phyloP scores from a whole-genome alignment of 1,140 invertebrate genomes.

The Tetragonula clypearis region DNA sequence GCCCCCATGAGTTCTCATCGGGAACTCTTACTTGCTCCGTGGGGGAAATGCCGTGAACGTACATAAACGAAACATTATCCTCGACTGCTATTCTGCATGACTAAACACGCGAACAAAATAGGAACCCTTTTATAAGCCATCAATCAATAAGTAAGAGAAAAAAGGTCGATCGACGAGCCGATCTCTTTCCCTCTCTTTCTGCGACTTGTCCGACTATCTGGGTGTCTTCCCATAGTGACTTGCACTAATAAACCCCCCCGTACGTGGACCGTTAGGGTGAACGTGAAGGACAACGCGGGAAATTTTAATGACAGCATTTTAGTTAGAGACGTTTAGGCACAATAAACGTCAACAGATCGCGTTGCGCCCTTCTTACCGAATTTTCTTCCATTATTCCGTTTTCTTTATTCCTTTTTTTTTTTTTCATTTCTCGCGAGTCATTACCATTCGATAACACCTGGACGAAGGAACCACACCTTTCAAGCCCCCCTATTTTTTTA shows the following conservation, averaged over 20 bases:
- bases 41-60: not conserved
- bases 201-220: slow-evolving; percentile 17
- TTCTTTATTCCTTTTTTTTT: slow-evolving; percentile 17
- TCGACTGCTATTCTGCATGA: slow-evolving; percentile 72
- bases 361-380: slow-evolving; percentile 63
- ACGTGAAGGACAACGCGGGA: slow-evolving; percentile 50
- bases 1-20: too few relatives aligned
- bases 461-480: slow-evolving; percentile 48
- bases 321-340: slow-evolving; percentile 69
- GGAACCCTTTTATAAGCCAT: slow-evolving; percentile 75
- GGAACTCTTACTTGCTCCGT: slow-evolving; percentile 4
- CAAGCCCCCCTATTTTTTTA: too few relatives aligned
- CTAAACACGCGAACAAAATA: slow-evolving; percentile 72
- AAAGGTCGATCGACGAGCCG: slow-evolving; percentile 53
- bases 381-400: slow-evolving; percentile 39
- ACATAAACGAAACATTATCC: slow-evolving; percentile 38
- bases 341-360: slow-evolving; percentile 75
- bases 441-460: slow-evolving; percentile 66
- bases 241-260: slow-evolving; percentile 64
- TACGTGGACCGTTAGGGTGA: slow-evolving; percentile 38
- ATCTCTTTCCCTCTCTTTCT: not conserved
- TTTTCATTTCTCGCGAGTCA: slow-evolving; percentile 67
- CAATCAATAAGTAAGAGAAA: slow-evolving; percentile 70
- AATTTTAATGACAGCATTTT: slow-evolving; percentile 73
- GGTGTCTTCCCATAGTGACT: slow-evolving; percentile 70